These are phyloP conservation scores for Pseudoips prasinana DNA, from an alignment of 2,888 invertebrate species.

Conservation along the genomic window DNA sequence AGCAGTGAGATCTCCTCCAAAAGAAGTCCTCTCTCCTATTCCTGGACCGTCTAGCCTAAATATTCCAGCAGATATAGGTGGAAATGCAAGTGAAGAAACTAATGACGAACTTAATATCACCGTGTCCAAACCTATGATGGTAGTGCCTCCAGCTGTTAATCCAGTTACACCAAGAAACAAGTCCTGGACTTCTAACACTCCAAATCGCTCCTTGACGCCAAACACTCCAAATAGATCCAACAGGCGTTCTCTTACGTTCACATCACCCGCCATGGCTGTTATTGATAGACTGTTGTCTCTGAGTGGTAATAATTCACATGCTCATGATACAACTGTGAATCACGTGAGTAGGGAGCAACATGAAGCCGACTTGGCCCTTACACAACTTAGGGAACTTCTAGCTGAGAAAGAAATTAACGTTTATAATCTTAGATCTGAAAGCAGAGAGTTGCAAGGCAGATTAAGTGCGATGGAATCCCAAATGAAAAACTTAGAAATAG, in stretches of 20 bases:
- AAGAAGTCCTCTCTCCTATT: conserved; percentile 29
- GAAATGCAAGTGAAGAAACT: conserved; percentile 40
- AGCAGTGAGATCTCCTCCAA: conserved; percentile 24
- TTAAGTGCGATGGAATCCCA: conserved; percentile 61
- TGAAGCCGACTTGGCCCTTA: conserved; percentile 62
- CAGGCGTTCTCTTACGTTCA: conserved; percentile 66
- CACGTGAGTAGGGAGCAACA: conserved; percentile 47
- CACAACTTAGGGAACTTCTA: conserved; percentile 75
- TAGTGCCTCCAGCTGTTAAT: conserved; percentile 68
- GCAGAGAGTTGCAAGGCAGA: conserved; percentile 73
- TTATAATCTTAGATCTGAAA: conserved; percentile 73
- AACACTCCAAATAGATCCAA: conserved; percentile 51
- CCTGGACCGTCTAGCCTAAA: conserved; percentile 49
- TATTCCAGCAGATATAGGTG: conserved; percentile 33
- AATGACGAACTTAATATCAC: conserved; percentile 53
- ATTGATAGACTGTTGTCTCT: conserved; percentile 75
- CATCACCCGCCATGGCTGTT: conserved; percentile 77
- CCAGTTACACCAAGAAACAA: conserved; percentile 58
- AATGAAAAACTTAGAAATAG: conserved; percentile 56
- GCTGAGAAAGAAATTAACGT: conserved; percentile 80
- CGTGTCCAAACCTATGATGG: conserved; percentile 71
- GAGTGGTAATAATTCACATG: conserved; percentile 58
- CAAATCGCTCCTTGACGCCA: too few species aligned
- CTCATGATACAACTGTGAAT: conserved; percentile 46
- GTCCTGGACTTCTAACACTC: conserved; percentile 34